phyloP scores from a whole-genome alignment of 2,888 invertebrate genomes.

The Phlogophora meticulosa region DNA sequence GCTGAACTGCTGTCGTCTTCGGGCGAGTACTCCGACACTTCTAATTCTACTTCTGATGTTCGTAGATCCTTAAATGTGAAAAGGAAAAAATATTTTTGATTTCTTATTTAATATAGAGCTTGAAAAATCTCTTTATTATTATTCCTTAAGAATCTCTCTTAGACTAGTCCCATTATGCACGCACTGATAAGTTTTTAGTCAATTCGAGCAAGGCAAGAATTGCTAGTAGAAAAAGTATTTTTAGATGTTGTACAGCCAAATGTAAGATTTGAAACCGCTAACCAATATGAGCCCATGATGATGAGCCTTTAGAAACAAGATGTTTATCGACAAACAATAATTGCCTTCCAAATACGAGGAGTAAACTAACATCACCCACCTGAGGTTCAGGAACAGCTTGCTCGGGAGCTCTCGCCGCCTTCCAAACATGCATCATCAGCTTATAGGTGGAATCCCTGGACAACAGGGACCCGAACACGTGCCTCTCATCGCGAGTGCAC shows the following conservation, averaged over 20 bases:
- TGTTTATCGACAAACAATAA: too few species aligned
- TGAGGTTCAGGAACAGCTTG: constrained; percentile 81
- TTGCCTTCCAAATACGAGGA: background rate
- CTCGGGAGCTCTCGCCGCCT: constrained; percentile 90
- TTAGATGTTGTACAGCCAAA: too few species aligned
- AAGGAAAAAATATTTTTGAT: background rate
- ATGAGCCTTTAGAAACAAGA: too few species aligned
- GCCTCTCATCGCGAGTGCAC: constrained; percentile 95
- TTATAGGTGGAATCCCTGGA: constrained; percentile 97
- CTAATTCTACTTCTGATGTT: constrained; percentile 84
- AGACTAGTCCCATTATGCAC: too few species aligned
- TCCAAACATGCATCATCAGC: constrained; percentile 96
- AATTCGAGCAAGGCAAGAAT: too few species aligned
- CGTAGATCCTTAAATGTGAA: constrained; percentile 79
- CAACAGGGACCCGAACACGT: constrained; percentile 97
- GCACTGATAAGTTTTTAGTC: too few species aligned
- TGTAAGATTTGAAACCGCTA: too few species aligned
- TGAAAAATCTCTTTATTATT: background rate
- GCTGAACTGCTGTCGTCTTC: constrained; percentile 92
- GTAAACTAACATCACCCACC: constrained; percentile 67
- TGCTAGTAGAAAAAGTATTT: too few species aligned
- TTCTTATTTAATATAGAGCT: background rate
- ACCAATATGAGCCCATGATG: too few species aligned
- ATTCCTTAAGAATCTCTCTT: background rate
- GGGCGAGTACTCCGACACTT: constrained; percentile 87